Base-by-base conservation (phyloP, 2,797 vertebrate genomes). In the Sebastes iracundus region DNA sequence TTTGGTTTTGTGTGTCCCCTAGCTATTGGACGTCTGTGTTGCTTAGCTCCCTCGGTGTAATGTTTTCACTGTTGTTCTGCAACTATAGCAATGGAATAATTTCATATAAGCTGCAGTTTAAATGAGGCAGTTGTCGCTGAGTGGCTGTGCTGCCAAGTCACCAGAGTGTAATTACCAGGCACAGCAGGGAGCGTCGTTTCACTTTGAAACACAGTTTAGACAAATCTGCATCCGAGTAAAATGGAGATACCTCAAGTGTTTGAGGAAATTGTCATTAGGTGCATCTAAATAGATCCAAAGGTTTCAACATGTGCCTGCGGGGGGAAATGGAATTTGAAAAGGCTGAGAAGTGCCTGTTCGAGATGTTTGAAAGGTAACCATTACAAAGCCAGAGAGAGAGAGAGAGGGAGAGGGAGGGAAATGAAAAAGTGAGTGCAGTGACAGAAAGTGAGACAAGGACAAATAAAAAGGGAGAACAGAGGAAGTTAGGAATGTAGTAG, bases 91-190 rank as follows among this genome's bases (percentile, higher is more conserved):
- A 62, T 72, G 4, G 73, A 74, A 77, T 74, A 10, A 77, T 86
- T 84, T 84, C 11, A 73, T 49, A 77, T 78, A 69, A 82, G 73
- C 60, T 38, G 33, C 30, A 68, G 77, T 90, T 78, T 83, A 87
- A 88, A 88, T 59, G 22, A 85, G 72, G 59, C 35, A 75, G 66
- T 78, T 79, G 79, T 75, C 25, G 14, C 58, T 88, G 49, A 58
- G 77, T 76, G 58, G 53, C 77, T 58, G 55, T 62, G 60, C 81
- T 81, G 73, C 82, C 75, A 76, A 88, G 87, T 86, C 85, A 80
- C 81, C 70, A 73, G 53, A 83, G 83, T 83, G 72, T 90, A 87
- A 94, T 94, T 90, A 87, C 77, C 32, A 76, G 70, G 13, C 84
- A 30, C 91, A 85, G 87, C 82, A 25, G 90, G 91, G 79, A 88